phyloP scores from a whole-genome alignment of 2,888 invertebrate species.

The Drosophila mimetica region DNA sequence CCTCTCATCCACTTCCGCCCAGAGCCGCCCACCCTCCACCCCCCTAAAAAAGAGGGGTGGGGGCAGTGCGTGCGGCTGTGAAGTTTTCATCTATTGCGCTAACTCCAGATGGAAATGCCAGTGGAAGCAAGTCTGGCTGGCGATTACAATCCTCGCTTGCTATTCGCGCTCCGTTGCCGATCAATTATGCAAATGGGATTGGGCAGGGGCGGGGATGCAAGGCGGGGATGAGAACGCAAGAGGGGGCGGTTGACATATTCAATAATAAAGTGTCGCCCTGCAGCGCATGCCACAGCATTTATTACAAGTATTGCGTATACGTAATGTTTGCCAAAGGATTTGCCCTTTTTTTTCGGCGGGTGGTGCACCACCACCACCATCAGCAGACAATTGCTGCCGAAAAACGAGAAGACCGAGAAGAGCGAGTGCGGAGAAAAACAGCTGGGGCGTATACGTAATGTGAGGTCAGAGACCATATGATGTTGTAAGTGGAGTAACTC shows the following conservation, averaged over 20 bases:
- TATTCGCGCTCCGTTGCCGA: conserved; percentile 76
- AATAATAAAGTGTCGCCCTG: conserved; percentile 70
- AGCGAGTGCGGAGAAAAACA: conserved; percentile 20
- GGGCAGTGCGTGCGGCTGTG: conserved; percentile 2
- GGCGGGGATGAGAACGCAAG: background rate
- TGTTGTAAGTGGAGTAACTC: conserved; percentile 37
- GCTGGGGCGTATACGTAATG: conserved; percentile 50
- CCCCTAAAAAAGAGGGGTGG: background rate
- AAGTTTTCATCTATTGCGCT: conserved; percentile 8
- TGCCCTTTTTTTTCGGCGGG: conserved; percentile 13
- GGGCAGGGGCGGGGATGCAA: background rate
- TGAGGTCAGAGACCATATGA: conserved; percentile 49
- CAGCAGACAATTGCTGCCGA: conserved; percentile 27
- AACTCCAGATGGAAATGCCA: conserved; percentile 26
- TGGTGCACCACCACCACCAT: conserved; percentile 18
- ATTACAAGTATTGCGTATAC: conserved; percentile 70
- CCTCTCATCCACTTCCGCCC: conserved; percentile 32
- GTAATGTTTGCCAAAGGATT: conserved; percentile 47
- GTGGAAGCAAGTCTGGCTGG: conserved; percentile 23
- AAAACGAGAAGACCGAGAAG: no score
- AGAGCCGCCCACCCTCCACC: no score
- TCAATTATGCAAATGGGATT: conserved; percentile 75
- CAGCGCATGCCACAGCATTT: conserved; percentile 74
- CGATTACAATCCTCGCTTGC: conserved; percentile 68
- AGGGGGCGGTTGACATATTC: conserved; percentile 63